Evolutionary conservation across 2,113 vertebrate species (phyloP), one percentile per base, ranked within the genome.

Genomic region (Silurus glanis): DNA sequence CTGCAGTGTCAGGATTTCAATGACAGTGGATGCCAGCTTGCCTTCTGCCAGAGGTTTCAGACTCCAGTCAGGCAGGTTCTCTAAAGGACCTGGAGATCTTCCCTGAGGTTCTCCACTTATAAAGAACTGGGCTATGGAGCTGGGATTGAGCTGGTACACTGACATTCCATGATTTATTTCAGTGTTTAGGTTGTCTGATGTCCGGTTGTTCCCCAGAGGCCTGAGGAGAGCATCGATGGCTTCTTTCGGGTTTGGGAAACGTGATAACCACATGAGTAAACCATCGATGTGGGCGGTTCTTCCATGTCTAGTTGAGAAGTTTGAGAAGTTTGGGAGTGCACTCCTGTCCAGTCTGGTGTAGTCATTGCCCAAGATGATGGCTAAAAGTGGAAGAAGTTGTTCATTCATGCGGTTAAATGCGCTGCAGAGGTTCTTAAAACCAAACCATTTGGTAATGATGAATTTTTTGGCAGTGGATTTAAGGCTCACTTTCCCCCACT

Each of bases 341-440:
- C 13, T 59, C 0, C 90, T 86, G 0, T 88, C 86, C 72, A 93
- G 84, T 0, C 91, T 94, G 1, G 92, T 0, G 3, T 95, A 93
- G 90, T 98, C 96, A 13, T 97, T 97, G 0, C 96, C 96, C n/a
- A 82, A 91, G 4, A 99, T 78, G 83, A 92, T 94, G 2, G 97
- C 97, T 0, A 97, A 96, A 23, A 96, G 88, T n/a, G 97, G 96
- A 0, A 99, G 92, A 5, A 97, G 91, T 0, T 87, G 82, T 4
- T 1, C 90, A 51, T 92, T 83, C 71, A 95, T 90, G 0, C 9
- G 86, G 0, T 87, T 19, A 86, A 96, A 96, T 79, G 92, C 80
- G 19, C 0, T 0, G 89, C 97, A 97, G 90, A 98, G 94, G 0
- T 80, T 86, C 0, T 92, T 90, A 0, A 80, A 13, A 0, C 88